Base-by-base conservation (phyloP, 2,113 vertebrate species). In the Eclectus roratus region DNA sequence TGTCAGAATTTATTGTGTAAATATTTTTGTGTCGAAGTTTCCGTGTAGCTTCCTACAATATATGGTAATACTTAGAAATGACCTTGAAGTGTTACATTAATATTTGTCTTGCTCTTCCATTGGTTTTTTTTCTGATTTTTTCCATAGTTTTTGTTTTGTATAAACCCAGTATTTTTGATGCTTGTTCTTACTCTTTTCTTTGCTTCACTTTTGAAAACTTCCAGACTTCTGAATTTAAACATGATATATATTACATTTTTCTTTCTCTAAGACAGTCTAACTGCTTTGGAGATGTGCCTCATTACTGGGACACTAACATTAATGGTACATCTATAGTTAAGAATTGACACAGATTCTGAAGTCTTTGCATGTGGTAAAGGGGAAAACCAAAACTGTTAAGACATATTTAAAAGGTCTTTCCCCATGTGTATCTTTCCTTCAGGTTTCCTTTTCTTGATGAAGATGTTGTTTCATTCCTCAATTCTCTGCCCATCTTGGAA, bases 391-490 rank as follows among this genome's bases (percentile, higher is more conserved):
- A 37, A 65, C n/a, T 58, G 19, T 63, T 23, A 35, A 35, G 4
- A 53, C 52, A 23, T 46, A 88, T 90, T 80, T 63, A 39, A 93
- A 61, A 33, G 4, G 15, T 69, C 23, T 53, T 92, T 70, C 21
- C 17, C 27, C 7, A 13, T 1, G 0, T 56, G 0, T 81, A 11
- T 94, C 61, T 96, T 80, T 77, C 35, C 89, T 97, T 91, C 91
- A 99, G 99, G 83, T 99, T 99, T 97, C 99, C 99, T 37, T 99
- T 98, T 94, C 97, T 99, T 96, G 99, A 99, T 16, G 99, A 99
- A 97, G 98, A 98, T 17, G 99, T 99, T 69, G 99, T 99, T 74
- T 98, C 98, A 68, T 99, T 98, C 97, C 96, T 99, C 87, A 99
- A 98, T 81, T 97, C 98, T 31, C 96, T 99, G 58, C 98, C 99